phyloP scores from a whole-genome alignment of 2,888 invertebrate species.

The Cataglyphis altisquamis region DNA sequence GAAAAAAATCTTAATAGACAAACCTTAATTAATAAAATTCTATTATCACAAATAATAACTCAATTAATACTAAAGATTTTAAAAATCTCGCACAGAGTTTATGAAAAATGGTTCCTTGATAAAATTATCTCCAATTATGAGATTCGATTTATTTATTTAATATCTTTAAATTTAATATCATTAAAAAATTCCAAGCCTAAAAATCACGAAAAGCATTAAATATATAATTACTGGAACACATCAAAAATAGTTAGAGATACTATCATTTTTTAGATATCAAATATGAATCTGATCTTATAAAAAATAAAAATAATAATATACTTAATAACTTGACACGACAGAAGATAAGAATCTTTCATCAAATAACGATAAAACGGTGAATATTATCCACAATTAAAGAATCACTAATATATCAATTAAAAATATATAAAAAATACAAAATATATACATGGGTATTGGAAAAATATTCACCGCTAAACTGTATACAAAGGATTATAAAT shows the following conservation, averaged over 20 bases:
- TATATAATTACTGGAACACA: not conserved
- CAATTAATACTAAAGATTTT: not conserved
- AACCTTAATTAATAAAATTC: not conserved
- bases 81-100: not conserved
- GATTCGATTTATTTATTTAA: not conserved
- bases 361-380: not conserved
- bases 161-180: not conserved
- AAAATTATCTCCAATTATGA: not conserved
- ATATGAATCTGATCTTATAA: not conserved
- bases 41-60: not conserved
- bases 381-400: not conserved
- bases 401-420: not conserved
- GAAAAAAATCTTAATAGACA: not conserved
- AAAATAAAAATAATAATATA: not conserved
- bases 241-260: not conserved
- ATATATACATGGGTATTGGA: not conserved
- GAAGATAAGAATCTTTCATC: not conserved
- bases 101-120: not conserved
- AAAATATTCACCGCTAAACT: not conserved
- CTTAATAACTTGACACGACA: not conserved
- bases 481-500: slow-evolving; percentile 73
- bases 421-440: not conserved
- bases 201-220: not conserved
- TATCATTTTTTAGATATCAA: not conserved
- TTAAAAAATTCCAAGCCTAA: not conserved